Evolutionary conservation across 2,113 vertebrate genomes (phyloP).

Genomic region (Lophura nycthemera): DNA sequence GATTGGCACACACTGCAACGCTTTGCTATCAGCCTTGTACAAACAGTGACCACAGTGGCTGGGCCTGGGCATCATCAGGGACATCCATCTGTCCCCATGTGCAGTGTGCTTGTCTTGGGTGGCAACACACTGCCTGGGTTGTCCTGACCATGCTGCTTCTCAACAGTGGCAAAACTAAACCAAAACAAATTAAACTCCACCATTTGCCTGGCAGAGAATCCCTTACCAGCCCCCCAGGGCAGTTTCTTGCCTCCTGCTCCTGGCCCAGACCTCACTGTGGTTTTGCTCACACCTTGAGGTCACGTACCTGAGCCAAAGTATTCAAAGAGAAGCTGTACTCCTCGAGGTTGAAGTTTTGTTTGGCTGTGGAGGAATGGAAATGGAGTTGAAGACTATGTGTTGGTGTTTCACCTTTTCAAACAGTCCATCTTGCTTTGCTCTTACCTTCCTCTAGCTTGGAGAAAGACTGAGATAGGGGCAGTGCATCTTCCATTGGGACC

Average conservation of each 20-base stretch:
- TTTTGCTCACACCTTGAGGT: neutral
- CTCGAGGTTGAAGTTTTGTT: slow-evolving; percentile 68
- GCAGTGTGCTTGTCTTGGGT: rapidly evolving
- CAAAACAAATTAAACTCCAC: neutral
- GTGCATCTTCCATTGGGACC: slow-evolving; percentile 87
- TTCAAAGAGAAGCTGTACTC: slow-evolving; percentile 83
- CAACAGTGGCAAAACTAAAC: neutral
- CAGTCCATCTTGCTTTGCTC: neutral
- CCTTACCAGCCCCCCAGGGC: neutral
- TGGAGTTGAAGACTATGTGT: neutral
- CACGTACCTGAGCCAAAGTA: slow-evolving; percentile 77
- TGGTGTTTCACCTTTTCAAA: neutral
- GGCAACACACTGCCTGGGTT: neutral
- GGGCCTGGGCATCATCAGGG: neutral
- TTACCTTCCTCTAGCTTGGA: slow-evolving; percentile 87
- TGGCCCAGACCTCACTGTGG: rapidly evolving
- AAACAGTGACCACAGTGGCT: neutral
- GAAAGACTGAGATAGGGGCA: slow-evolving; percentile 88
- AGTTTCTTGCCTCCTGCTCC: neutral
- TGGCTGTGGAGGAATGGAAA: slow-evolving; percentile 57
- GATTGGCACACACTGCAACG: neutral
- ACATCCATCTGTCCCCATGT: neutral
- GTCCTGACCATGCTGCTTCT: neutral
- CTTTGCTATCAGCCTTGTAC: neutral
- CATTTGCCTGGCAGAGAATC: neutral